Percentiles rank a stretch among this genome's conserved stretches.
phyloP scores from a whole-genome alignment of 2,888 invertebrate genomes.

The Tineola bisselliella region DNA sequence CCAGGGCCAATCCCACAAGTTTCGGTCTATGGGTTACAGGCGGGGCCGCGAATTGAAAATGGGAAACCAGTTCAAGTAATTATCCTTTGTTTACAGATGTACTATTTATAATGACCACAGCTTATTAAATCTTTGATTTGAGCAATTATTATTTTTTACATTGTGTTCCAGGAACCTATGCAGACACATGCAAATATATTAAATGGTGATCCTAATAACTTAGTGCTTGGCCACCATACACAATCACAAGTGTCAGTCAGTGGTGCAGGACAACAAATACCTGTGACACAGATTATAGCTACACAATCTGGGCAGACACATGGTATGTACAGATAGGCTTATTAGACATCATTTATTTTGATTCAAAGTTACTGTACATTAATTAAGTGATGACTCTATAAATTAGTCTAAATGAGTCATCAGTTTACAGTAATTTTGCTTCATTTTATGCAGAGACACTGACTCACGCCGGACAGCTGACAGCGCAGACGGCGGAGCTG shows the following conservation, averaged over 20 bases:
- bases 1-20: slow-evolving; percentile 81
- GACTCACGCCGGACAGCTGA: slow-evolving; percentile 40
- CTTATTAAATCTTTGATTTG: too few relatives aligned
- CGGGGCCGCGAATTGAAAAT: slow-evolving; percentile 69
- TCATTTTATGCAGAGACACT: slow-evolving; percentile 37
- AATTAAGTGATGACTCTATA: background rate
- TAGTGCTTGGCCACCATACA: slow-evolving; percentile 67
- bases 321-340: slow-evolving; percentile 52
- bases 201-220: slow-evolving; percentile 56
- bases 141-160: background rate
- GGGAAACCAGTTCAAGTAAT: slow-evolving; percentile 71
- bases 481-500: slow-evolving; percentile 54
- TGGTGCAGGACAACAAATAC: slow-evolving; percentile 51
- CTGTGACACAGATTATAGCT: slow-evolving; percentile 57
- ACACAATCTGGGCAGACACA: slow-evolving; percentile 54
- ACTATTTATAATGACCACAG: too few relatives aligned
- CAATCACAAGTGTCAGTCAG: slow-evolving; percentile 54
- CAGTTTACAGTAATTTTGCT: too few relatives aligned
- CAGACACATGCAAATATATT: slow-evolving; percentile 56
- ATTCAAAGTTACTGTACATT: too few relatives aligned
- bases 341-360: background rate
- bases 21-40: slow-evolving; percentile 74
- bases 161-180: slow-evolving; percentile 43
- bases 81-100: background rate
- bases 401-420: background rate